Percentiles rank a stretch among this genome's conserved stretches.
These are phyloP conservation scores for Bruchidius siliquastri DNA, from an alignment of 2,888 invertebrate species.

Conservation along the genomic window DNA sequence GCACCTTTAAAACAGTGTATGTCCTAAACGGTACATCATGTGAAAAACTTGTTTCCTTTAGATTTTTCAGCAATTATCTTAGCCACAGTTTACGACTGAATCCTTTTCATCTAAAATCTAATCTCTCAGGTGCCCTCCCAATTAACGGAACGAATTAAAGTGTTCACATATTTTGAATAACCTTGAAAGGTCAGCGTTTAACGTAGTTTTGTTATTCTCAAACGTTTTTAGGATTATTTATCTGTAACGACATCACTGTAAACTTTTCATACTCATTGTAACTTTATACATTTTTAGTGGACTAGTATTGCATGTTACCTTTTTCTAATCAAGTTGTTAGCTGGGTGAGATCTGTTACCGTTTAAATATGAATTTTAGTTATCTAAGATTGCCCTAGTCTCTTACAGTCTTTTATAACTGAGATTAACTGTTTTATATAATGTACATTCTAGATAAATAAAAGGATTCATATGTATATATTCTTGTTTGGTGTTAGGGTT, in stretches of 20 bases:
- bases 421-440: constrained; percentile 35
- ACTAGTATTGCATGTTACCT: neutral
- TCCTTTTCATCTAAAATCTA: no score
- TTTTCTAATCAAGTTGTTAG: neutral
- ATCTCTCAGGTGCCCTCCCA: no score
- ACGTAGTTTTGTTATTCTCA: no score
- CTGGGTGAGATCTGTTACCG: neutral
- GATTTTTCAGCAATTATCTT: no score
- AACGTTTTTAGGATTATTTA: no score
- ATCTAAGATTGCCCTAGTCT: constrained; percentile 45
- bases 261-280: constrained; percentile 1
- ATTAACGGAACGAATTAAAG: no score
- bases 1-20: no score
- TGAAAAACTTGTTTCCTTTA: no score
- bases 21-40: no score
- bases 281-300: neutral
- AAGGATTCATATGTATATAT: constrained; percentile 22
- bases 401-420: constrained; percentile 38
- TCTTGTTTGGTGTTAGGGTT: constrained; percentile 23
- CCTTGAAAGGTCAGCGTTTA: no score
- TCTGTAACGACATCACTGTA: neutral
- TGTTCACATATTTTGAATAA: no score
- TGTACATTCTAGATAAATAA: constrained; percentile 34
- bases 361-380: constrained; percentile 18
- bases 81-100: no score